Percentiles rank a stretch among this genome's conserved stretches.
Conservation (phyloP, 2,797 vertebrate species). For the Spinus pinus region DNA sequence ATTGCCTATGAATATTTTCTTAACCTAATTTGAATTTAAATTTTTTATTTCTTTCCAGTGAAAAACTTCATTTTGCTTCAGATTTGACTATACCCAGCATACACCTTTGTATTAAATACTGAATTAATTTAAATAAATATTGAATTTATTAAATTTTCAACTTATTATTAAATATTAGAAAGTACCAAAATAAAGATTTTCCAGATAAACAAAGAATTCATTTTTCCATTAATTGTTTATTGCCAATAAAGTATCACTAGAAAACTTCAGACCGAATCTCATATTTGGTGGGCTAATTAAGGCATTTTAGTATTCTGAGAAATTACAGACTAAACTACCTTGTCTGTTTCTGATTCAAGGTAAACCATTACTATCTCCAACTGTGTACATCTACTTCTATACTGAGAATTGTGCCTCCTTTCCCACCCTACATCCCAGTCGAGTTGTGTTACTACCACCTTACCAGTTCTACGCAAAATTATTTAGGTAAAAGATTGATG, state of each 20-base stretch:
- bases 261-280: background rate
- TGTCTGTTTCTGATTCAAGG: background rate
- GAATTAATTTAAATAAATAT: background rate
- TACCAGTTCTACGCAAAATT: background rate
- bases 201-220: background rate
- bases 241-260: background rate
- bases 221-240: background rate
- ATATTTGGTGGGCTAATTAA: background rate
- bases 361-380: background rate
- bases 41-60: background rate
- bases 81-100: background rate
- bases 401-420: background rate
- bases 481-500: background rate
- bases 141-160: background rate
- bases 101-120: background rate
- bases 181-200: background rate
- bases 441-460: background rate
- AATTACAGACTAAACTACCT: background rate
- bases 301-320: background rate
- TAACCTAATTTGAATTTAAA: background rate
- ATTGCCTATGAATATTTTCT: constrained; percentile 7
- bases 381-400: background rate
- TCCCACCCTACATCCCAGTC: background rate
- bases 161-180: background rate
- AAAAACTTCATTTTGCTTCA: background rate